Base-by-base conservation (phyloP, 2,888 invertebrate genomes). In the Pachycephus smyrnensis region DNA sequence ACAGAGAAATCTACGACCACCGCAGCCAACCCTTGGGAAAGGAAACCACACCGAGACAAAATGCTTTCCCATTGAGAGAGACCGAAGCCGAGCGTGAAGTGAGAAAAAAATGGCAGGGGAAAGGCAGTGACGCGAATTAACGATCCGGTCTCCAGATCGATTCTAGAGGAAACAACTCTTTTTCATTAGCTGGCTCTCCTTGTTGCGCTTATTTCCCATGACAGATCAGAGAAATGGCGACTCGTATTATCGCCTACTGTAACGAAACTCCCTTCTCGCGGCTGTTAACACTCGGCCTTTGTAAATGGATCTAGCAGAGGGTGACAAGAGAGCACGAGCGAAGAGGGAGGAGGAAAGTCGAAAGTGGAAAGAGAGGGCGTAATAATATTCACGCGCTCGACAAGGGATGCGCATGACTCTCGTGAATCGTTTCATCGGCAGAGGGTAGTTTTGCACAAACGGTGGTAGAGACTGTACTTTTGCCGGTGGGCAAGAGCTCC, bases 381-480 rank as follows among this genome's bases (percentile, higher is more conserved):
- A 80, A 85, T 84, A 82, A 85, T 84, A 81, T 85, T 82, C 83
- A 78, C 82, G 81, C 77, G 68, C 77, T 33, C 31, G 12, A 15
- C 55, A 55, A 55, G 23, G 55, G 55, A 40, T 15, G 15, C 40
- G 23, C 23, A 2, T 55, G 23, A 55, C 55, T 9, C 55, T 23
- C 23, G 55, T 15, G 9, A 55, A 55, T 55, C 23, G 55, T 55
- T 55, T 3, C 55, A 1, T 1, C 2, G 55, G 15, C 55, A 23
- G 15, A 55, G 23, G 23, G 6, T 9, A 55, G 55, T 9, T 23
- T 55, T 23, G 9, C 55, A 1, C 55, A 55, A 23, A 23, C 55
- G 4, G 40, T 15, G 3, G 15, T 1, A 12, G 4, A 40, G 40
- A 4, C 15, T 23, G 55, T 55, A 23, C 23, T 55, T 55, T 55